Conservation (phyloP, 2,797 vertebrate genomes). For the Ptychadena robeensis region DNA sequence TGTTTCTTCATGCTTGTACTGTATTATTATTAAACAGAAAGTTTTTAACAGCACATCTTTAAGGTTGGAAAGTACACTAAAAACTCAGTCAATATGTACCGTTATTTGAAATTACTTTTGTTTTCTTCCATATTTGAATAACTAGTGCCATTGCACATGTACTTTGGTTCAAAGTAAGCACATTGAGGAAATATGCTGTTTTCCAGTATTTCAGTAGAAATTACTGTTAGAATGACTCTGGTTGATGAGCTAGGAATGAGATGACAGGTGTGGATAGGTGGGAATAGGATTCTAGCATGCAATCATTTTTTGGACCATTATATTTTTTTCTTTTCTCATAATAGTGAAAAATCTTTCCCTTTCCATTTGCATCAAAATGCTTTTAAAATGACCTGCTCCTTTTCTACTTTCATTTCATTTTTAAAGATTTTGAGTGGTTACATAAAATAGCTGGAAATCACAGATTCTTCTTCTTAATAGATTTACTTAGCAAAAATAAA, state of each 20-base stretch:
- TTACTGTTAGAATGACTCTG: conserved; percentile 62
- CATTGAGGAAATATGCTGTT: conserved; percentile 39
- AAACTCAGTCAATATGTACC: background rate
- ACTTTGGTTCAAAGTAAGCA: background rate
- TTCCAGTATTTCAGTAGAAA: conserved; percentile 60
- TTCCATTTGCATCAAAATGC: conserved; percentile 60
- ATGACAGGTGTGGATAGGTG: conserved; percentile 1
- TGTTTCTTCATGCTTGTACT: no score
- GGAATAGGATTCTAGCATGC: conserved; percentile 27
- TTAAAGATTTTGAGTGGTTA: background rate
- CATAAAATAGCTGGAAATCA: conserved; percentile 12
- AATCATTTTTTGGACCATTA: conserved; percentile 50
- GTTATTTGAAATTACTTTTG: background rate
- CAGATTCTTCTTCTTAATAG: conserved; percentile 30
- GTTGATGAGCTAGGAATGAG: conserved; percentile 52
- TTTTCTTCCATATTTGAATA: background rate
- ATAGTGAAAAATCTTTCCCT: conserved; percentile 48
- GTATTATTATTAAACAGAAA: no score
- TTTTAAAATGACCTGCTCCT: conserved; percentile 34
- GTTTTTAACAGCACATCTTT: no score
- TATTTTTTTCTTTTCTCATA: conserved; percentile 57
- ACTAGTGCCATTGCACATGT: background rate
- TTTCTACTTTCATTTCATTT: conserved; percentile 49
- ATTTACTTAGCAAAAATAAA: conserved; percentile 23
- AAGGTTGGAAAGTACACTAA: no score